Base-by-base conservation (phyloP, 2,113 vertebrate genomes). In the Alexandromys fortis region DNA sequence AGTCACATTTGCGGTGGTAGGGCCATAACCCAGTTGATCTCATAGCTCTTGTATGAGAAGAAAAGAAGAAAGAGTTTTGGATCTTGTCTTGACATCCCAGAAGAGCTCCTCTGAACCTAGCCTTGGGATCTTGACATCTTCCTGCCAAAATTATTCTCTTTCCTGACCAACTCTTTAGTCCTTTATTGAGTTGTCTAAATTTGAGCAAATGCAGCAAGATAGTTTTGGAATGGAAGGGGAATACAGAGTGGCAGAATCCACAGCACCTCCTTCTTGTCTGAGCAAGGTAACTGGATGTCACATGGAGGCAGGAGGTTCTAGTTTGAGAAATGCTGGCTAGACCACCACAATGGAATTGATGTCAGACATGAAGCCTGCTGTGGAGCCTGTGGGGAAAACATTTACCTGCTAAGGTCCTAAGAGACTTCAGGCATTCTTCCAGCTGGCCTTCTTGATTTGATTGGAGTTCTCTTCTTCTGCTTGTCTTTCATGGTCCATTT, bases 141-240 rank as follows among this genome's bases (percentile, higher is more conserved):
- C 33, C 61, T 79, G 35, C 72, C 77, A 90, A 92, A 79, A 91
- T 63, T 61, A 67, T 92, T 90, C 92, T 88, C 52, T 93, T 94
- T 63, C 82, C 47, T 76, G 47, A 70, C 17, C 47, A n/a, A 89
- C 73, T 94, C 79, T 93, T 12, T 85, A 58, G 63, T 28, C 12
- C 13, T 35, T 19, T 38, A 0, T 47, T 77, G 38, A 26, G 5
- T 58, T 92, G 77, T 10, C 68, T 92, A 35, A 17, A 90, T 76
- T 89, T 92, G 77, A 90, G 45, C n/a, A 94, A 89, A 70, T 91
- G 30, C 11, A 89, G 52, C 11, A 1, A 97, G 63, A 30, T 92
- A 26, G 35, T 85, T 58, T 58, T 70, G 45, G 87, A 67, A 72
- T 2, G 47, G 76, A 83, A 92, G 76, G 17, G 78, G 16, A 95